Percentiles rank a stretch among this genome's conserved stretches.
These are phyloP conservation scores for Pedionomus torquatus DNA, from an alignment of 2,113 vertebrate genomes.

Conservation along the genomic window DNA sequence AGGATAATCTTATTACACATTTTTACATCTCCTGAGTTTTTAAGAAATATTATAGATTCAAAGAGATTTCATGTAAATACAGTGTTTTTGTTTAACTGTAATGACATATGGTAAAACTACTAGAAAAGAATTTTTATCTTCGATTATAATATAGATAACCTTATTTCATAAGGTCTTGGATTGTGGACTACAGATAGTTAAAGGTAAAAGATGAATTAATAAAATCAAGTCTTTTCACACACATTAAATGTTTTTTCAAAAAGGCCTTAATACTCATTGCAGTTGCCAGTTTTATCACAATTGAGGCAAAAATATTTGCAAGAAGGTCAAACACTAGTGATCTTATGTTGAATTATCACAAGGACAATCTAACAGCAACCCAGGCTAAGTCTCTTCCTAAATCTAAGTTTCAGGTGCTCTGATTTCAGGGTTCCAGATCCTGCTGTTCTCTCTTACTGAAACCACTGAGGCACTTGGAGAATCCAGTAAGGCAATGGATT, in stretches of 20 bases:
- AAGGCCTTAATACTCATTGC: background rate
- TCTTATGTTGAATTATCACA: rapidly evolving
- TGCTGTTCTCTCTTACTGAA: background rate
- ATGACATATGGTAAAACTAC: background rate
- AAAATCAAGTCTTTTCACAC: background rate
- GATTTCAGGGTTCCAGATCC: background rate
- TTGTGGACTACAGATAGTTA: background rate
- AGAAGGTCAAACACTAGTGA: background rate
- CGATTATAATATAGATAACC: background rate
- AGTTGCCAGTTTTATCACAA: background rate
- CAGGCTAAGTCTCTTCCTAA: background rate
- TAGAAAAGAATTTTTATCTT: background rate
- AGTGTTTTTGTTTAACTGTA: background rate
- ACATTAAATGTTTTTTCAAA: background rate
- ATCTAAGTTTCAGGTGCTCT: background rate
- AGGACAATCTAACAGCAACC: background rate
- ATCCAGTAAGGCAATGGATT: background rate
- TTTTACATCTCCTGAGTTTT: background rate
- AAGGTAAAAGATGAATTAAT: background rate
- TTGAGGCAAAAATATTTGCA: background rate
- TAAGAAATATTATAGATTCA: background rate
- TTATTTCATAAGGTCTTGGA: background rate
- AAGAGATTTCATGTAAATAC: background rate
- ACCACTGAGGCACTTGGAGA: background rate
- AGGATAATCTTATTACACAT: background rate